These are phyloP conservation scores for Euwallacea similis DNA, from an alignment of 1,140 invertebrate species.

Conservation along the genomic window DNA sequence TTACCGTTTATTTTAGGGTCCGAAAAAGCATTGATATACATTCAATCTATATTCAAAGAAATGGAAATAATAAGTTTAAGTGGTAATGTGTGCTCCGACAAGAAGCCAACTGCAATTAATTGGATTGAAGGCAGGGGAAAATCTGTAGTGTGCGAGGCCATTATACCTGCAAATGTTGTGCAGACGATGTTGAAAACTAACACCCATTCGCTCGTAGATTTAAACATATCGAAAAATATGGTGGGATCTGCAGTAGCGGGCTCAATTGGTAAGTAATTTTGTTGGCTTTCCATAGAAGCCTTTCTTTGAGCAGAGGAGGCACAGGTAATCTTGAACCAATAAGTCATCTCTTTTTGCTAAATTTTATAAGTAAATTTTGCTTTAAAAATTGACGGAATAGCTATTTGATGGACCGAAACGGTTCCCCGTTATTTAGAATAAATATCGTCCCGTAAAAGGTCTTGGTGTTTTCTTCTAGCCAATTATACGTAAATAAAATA, in stretches of 20 bases:
- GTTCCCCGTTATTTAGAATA: too few species aligned
- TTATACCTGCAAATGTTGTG: conserved; percentile 74
- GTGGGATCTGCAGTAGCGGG: conserved; percentile 93
- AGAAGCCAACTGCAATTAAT: conserved; percentile 95
- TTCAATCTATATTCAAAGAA: conserved; percentile 76
- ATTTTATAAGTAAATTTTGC: too few species aligned
- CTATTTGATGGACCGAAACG: too few species aligned
- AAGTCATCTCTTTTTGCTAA: too few species aligned
- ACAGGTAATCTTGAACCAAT: too few species aligned
- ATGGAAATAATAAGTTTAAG: conserved; percentile 93
- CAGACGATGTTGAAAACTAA: conserved; percentile 82
- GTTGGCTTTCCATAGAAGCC: conserved; percentile 32
- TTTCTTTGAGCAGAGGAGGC: too few species aligned
- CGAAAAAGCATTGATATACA: conserved; percentile 75
- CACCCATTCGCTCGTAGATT: conserved; percentile 80
- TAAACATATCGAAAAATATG: conserved; percentile 92
- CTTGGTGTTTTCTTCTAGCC: too few species aligned
- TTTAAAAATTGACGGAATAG: too few species aligned
- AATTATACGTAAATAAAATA: too few species aligned
- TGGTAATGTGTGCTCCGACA: conserved; percentile 97
- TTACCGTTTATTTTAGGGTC: conserved; percentile 61
- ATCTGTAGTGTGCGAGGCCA: conserved; percentile 90
- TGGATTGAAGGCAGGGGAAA: conserved; percentile 98
- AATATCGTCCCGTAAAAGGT: too few species aligned
- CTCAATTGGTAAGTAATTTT: conserved; percentile 65